Evolutionary conservation across 2,888 invertebrate genomes (phyloP), one percentile per base, ranked within the genome.

Genomic region (Urechis unicinctus): DNA sequence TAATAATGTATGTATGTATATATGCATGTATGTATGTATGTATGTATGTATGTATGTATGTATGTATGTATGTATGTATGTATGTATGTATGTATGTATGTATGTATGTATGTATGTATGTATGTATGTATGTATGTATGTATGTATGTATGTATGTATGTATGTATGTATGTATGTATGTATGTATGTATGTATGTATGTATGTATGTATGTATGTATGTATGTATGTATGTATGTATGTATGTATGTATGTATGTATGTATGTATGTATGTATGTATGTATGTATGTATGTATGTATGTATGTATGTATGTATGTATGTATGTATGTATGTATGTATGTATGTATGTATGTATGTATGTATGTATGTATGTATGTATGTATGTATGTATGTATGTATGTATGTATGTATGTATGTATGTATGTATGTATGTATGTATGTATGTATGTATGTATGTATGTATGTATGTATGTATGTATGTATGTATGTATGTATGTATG

Each of bases 231-330:
- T 56, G 31, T 53, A 53, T 45, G 36, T 56, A 25, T 44, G 36
- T 56, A 28, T 44, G 28, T 53, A 53, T 53, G 36, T 45, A 53
- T 53, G 36, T 56, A 44, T 56, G 46, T 45, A 53, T 53, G 31
- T 45, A 53, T 53, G 36, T 56, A 53, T 43, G 31, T 53, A 53
- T 53, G 46, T 53, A 53, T 52, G 6, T 52, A 53, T 53, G 46
- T 53, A 53, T 45, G 36, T 53, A 45, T 53, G 45, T 53, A 28
- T 53, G 48, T 45, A 45, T 53, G 46, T 42, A 50, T n/a, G n/a
- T n/a, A n/a, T n/a, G n/a, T n/a, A 50, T 44, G 29, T 46, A 25
- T 46, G 46, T 26, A 45, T 52, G 30, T 46, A 29, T 17, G 30
- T 52, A 42, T 50, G 36, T 50, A 36, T 50, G 36, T 50, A 36